Evolutionary conservation across 92 coral and sea anemone genomes (phyloP).

Genomic region (Meandrina meandrites): DNA sequence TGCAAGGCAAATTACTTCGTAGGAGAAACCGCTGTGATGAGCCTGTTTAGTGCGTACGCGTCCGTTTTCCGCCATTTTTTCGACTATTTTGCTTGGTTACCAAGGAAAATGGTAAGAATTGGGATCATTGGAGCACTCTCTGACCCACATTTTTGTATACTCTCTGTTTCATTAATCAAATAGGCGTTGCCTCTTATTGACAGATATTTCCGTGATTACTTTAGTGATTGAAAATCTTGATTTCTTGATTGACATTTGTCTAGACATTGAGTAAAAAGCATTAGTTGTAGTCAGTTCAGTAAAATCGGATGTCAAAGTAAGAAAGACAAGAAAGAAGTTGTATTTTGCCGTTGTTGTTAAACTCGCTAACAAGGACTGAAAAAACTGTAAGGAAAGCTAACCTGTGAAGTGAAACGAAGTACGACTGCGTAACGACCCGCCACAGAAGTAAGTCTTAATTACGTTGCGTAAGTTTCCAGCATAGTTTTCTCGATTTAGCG

Average conservation of each 20-base stretch:
- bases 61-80: no score
- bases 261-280: background rate
- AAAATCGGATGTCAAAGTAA: conserved; percentile 13
- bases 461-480: conserved; percentile 1
- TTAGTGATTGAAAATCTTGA: conserved; percentile 8
- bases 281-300: conserved; percentile 22
- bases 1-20: no score
- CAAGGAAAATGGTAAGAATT: no score
- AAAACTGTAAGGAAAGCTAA: conserved; percentile 4
- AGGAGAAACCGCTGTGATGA: no score
- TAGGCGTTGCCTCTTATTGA: conserved; percentile 4
- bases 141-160: no score
- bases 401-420: conserved; percentile 24
- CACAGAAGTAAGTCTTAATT: conserved; percentile 14
- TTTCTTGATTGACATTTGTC: background rate
- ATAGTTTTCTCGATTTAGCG: conserved; percentile 4
- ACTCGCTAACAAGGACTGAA: conserved; percentile 1
- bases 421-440: conserved; percentile 11
- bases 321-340: background rate
- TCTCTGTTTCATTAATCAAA: conserved; percentile 3
- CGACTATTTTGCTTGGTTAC: no score
- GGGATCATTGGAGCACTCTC: no score
- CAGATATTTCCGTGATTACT: conserved; percentile 18
- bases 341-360: background rate
- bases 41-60: no score